Base-by-base conservation (phyloP, 2,888 invertebrate genomes). In the Andrena fulva region DNA sequence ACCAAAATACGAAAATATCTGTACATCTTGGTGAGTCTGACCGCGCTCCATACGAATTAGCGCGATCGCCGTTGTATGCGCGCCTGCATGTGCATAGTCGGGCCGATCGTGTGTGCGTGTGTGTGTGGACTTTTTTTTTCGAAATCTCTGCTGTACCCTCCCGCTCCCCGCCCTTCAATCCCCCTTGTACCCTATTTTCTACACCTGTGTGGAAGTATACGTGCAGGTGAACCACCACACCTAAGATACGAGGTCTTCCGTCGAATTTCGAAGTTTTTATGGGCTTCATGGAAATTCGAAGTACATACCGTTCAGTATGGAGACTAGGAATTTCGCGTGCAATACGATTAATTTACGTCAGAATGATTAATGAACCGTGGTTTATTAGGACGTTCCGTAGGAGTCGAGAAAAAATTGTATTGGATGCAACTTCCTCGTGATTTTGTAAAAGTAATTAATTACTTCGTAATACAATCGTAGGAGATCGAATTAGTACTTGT, bases 1-100 rank as follows among this genome's bases (percentile, higher is more conserved):
- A 95, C 95, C 84, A 96, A 96, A 94, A 95, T 97, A 88, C 95
- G 95, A 91, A 96, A 96, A 94, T 96, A 96, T 94, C 94, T 96
- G 87, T 95, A 96, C 90, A 95, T 97, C 90, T 95, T 96, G 95
- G 96, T 96, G 92, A 94, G 94, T 92, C 73, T 63, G n/a, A 20
- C 50, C 59, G 64, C 59, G 52, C 64, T 70, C 27, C 54, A 54
- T 63, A 63, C 72, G 78, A 77, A 72, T 56, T 60, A 66, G 48
- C 66, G 73, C 66, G 59, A 27, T 63, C 54, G 63, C 59, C 50
- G 52, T 48, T 76, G 54, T 66, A 42, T 72, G 72, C 71, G 71
- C 35, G 74, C 52, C 20, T 76, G 59, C 20, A 60, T 54, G 24
- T 69, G 60, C 31, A 63, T 54, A 33, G 35, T 50, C n/a, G 48